These are phyloP conservation scores for Tenthredo mesomela DNA, from an alignment of 2,888 invertebrate genomes.

Conservation along the genomic window DNA sequence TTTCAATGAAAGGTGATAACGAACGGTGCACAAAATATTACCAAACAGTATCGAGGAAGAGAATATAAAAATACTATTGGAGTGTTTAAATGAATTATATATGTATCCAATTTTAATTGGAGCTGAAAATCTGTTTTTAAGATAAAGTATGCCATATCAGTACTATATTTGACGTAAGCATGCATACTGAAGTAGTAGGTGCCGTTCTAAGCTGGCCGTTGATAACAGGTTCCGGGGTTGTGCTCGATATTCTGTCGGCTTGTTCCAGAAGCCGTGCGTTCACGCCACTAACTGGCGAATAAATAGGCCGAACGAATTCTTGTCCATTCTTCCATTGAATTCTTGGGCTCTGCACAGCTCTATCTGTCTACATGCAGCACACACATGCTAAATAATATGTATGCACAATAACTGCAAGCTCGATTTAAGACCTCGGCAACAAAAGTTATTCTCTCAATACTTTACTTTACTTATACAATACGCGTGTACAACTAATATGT, in stretches of 20 bases:
- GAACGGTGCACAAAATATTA: neutral
- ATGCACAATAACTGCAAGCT: slow-evolving; percentile 52
- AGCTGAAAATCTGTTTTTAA: neutral
- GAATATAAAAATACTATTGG: neutral
- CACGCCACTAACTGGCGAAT: slow-evolving; percentile 72
- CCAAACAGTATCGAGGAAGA: neutral
- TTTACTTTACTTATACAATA: neutral
- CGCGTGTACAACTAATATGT: no score
- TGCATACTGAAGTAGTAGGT: slow-evolving; percentile 75
- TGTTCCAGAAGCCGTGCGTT: slow-evolving; percentile 74
- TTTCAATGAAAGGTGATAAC: neutral
- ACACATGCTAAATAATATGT: slow-evolving; percentile 72
- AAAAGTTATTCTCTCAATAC: neutral
- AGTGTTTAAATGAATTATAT: neutral
- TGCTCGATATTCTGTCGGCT: slow-evolving; percentile 72
- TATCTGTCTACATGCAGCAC: slow-evolving; percentile 77
- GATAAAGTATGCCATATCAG: slow-evolving; percentile 27
- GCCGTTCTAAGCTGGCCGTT: slow-evolving; percentile 70
- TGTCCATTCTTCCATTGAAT: slow-evolving; percentile 75
- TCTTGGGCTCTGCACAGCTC: slow-evolving; percentile 68
- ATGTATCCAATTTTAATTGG: neutral
- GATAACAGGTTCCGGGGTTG: slow-evolving; percentile 72
- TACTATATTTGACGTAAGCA: slow-evolving; percentile 64
- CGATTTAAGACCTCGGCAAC: slow-evolving; percentile 40
- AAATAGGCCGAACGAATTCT: slow-evolving; percentile 73